phyloP scores from a whole-genome alignment of 2,113 vertebrate genomes.

The Pithys albifrons region DNA sequence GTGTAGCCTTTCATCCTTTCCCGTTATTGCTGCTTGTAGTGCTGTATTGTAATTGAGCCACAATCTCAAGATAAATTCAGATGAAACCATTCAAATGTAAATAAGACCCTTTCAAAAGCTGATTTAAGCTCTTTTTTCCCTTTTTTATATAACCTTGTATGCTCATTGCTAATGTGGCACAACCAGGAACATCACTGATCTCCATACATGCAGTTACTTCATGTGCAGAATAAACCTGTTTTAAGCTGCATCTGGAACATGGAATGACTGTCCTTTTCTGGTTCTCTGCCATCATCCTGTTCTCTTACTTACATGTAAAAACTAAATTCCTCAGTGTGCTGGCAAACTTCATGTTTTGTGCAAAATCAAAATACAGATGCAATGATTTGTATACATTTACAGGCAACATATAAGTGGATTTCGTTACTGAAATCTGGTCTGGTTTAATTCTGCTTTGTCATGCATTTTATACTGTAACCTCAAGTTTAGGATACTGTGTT shows the following conservation, averaged over 20 bases:
- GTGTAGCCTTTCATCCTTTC: neutral
- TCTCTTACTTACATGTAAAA: neutral
- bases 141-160: neutral
- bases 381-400: neutral
- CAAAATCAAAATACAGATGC: neutral
- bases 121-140: neutral
- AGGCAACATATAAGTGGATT: neutral
- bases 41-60: neutral
- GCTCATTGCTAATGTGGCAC: neutral
- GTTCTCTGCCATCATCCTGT: neutral
- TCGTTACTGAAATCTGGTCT: neutral
- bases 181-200: neutral
- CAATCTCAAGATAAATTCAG: neutral
- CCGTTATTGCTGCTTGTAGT: neutral
- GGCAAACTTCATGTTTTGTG: neutral
- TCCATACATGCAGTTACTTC: neutral
- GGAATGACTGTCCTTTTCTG: neutral
- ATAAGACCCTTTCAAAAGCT: neutral
- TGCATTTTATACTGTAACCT: neutral
- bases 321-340: neutral
- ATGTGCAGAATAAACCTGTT: neutral
- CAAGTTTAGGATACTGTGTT: neutral
- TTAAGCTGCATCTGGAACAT: neutral
- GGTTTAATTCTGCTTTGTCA: neutral
- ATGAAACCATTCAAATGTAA: neutral